A percentile compares a stretch with the other conserved stretches of the same genome.
Evolutionary conservation across 2,113 vertebrate genomes (phyloP).

Genomic region (Equus quagga): DNA sequence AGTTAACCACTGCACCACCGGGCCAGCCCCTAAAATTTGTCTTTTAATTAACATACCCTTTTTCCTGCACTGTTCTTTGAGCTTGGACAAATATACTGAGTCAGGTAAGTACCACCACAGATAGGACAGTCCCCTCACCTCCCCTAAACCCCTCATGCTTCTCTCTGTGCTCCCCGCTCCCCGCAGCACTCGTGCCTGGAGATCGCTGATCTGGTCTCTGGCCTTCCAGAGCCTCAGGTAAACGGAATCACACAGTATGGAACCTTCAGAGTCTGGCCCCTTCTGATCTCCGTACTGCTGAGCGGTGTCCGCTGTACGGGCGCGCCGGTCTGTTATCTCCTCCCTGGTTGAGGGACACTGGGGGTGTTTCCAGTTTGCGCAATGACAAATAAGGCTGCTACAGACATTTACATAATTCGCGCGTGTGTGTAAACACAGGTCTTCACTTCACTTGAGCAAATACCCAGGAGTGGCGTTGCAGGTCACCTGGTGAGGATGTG

Average conservation of each 20-base stretch:
- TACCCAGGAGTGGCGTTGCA: too few species aligned
- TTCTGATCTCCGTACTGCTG: background rate
- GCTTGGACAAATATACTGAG: accelerated
- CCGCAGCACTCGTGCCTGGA: background rate
- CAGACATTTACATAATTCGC: accelerated
- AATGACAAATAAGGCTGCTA: background rate
- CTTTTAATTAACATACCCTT: too few species aligned
- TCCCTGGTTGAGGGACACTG: background rate
- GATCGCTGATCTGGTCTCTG: too few species aligned
- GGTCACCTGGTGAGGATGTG: background rate
- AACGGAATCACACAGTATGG: background rate
- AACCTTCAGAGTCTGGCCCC: background rate
- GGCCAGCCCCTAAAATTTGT: background rate
- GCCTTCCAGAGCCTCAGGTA: background rate
- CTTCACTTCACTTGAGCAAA: background rate
- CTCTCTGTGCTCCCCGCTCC: too few species aligned
- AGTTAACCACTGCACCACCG: too few species aligned
- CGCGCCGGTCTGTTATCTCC: accelerated
- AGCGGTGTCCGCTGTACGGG: background rate
- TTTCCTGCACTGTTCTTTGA: too few species aligned
- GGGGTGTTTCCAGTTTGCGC: too few species aligned
- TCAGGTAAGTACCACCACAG: accelerated
- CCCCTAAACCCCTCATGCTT: background rate
- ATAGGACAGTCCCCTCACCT: too few species aligned
- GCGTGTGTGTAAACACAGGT: accelerated